These are phyloP conservation scores for Arrhopalites spinosus DNA, from an alignment of 2,888 invertebrate species.

Conservation along the genomic window DNA sequence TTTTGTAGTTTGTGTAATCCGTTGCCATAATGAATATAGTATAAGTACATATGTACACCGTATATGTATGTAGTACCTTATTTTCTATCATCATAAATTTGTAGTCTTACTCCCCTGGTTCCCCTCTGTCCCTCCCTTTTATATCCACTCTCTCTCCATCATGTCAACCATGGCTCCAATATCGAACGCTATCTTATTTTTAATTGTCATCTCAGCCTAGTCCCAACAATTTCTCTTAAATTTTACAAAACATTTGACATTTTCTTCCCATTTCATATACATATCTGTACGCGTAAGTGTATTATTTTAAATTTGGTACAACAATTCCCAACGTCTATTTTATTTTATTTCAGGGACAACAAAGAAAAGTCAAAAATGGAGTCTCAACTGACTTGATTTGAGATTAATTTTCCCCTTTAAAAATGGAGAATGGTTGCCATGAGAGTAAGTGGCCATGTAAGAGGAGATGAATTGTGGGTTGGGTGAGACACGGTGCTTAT, in stretches of 20 bases:
- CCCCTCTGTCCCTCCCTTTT: background rate
- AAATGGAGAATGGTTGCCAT: too few relatives aligned
- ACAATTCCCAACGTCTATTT: too few relatives aligned
- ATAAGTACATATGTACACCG: constrained; percentile 30
- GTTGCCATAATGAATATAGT: constrained; percentile 16
- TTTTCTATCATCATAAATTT: background rate
- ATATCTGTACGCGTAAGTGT: too few relatives aligned
- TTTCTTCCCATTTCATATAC: too few relatives aligned
- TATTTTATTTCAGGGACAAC: too few relatives aligned
- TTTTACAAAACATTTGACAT: too few relatives aligned
- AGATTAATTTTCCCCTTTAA: too few relatives aligned
- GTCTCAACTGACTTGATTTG: too few relatives aligned
- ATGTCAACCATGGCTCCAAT: background rate
- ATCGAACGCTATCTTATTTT: background rate
- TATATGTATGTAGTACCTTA: constrained; percentile 32
- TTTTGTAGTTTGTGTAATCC: background rate
- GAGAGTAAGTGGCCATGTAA: too few relatives aligned
- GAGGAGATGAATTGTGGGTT: too few relatives aligned
- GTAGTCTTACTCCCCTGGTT: background rate
- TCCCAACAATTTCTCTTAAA: background rate
- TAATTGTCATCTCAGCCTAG: background rate
- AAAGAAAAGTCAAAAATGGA: too few relatives aligned
- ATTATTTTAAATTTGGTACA: too few relatives aligned
- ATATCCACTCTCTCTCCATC: background rate
- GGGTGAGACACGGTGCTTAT: background rate